These are phyloP conservation scores for Cryptotis parvus DNA, from an alignment of 2,113 vertebrate species.

Conservation along the genomic window DNA sequence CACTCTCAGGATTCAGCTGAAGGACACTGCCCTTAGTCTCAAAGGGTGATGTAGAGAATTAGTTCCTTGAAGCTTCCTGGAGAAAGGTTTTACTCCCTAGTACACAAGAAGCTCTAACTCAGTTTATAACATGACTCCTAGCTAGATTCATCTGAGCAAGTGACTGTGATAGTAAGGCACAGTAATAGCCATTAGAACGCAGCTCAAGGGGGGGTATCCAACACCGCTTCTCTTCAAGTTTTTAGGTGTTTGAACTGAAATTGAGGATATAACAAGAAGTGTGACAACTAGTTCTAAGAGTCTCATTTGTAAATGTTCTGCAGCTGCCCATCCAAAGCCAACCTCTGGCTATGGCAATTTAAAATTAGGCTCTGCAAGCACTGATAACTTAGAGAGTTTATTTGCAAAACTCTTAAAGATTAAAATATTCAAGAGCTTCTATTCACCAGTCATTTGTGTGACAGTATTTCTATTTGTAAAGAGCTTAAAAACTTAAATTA, in stretches of 20 bases:
- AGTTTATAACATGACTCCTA: not conserved
- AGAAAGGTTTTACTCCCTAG: too few relatives aligned
- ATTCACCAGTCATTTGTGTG: not conserved
- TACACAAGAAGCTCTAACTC: not conserved
- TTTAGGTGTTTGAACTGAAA: not conserved
- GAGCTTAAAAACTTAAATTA: not conserved
- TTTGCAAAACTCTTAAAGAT: not conserved
- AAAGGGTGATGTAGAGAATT: accelerated
- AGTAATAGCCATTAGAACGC: accelerated
- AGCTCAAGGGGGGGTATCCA: too few relatives aligned
- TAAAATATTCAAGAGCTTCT: accelerated
- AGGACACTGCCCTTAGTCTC: accelerated
- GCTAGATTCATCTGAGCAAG: not conserved
- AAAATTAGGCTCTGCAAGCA: accelerated
- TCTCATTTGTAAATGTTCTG: accelerated
- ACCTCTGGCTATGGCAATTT: too few relatives aligned
- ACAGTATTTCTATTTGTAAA: not conserved
- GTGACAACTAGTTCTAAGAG: accelerated
- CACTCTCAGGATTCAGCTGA: accelerated
- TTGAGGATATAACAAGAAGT: not conserved
- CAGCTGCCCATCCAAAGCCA: accelerated
- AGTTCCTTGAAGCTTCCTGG: not conserved
- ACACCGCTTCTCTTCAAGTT: too few relatives aligned
- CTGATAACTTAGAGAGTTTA: too few relatives aligned
- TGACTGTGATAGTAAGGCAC: not conserved